Evolutionary conservation across 2,888 invertebrate species (phyloP).

Genomic region (Dendrolimus houi): DNA sequence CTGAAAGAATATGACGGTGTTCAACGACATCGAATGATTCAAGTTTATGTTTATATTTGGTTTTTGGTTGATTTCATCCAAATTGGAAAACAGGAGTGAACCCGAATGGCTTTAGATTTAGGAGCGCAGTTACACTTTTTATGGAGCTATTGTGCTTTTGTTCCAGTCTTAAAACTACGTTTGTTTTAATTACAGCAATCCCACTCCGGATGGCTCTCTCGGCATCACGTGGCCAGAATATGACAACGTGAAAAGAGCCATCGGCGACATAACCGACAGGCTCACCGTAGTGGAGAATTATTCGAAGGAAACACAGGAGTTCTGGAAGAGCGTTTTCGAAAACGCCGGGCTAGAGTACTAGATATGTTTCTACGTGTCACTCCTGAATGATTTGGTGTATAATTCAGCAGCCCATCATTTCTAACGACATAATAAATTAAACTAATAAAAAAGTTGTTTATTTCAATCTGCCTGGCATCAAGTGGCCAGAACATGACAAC

Average conservation of each 20-base stretch:
- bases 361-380: background rate
- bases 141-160: no score
- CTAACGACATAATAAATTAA: no score
- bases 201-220: constrained; percentile 39
- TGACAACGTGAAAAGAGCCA: constrained; percentile 19
- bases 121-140: no score
- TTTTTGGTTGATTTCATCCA: no score
- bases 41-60: no score
- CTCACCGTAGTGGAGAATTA: constrained; percentile 20
- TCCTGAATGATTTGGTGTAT: background rate
- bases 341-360: constrained; percentile 17
- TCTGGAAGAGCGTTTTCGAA: constrained; percentile 38
- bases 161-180: no score
- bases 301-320: constrained; percentile 23
- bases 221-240: constrained; percentile 42
- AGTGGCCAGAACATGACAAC: constrained; percentile 39
- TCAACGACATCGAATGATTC: no score
- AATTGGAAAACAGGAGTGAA: no score
- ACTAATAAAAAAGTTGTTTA: no score
- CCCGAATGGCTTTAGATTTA: no score
- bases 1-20: no score
- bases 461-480: constrained; percentile 13
- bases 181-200: constrained; percentile 30
- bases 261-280: constrained; percentile 37
- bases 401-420: no score